These are phyloP conservation scores for Drosophila virilis DNA, from an alignment of 1,140 invertebrate species.

Conservation along the genomic window DNA sequence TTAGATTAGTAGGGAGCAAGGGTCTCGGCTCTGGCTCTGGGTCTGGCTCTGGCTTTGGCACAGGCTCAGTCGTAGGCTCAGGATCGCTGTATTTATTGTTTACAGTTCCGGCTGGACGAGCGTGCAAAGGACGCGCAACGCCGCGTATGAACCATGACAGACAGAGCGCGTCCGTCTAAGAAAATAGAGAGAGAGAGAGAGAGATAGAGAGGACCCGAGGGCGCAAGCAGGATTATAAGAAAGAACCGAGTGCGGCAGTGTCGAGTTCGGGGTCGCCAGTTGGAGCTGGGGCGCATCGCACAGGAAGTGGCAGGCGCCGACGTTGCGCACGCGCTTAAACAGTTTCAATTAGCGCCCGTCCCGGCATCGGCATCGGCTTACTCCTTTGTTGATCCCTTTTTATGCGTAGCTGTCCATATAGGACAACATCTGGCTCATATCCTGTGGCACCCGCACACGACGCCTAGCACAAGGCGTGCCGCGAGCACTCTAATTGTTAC, in stretches of 20 bases:
- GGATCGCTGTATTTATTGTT: constrained; percentile 69
- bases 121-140: constrained; percentile 59
- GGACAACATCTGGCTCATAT: constrained; percentile 64
- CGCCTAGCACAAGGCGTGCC: constrained; percentile 42
- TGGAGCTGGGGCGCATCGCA: constrained; percentile 9
- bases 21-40: constrained; percentile 1
- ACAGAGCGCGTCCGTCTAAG: constrained; percentile 1
- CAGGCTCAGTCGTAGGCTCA: neutral
- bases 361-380: constrained; percentile 68
- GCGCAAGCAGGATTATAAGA: constrained; percentile 2
- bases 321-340: constrained; percentile 62
- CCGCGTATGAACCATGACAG: constrained; percentile 42
- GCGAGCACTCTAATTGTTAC: constrained; percentile 19
- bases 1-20: constrained; percentile 50
- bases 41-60: neutral
- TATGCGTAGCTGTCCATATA: constrained; percentile 7
- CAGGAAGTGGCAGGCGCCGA: constrained; percentile 63
- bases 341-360: constrained; percentile 69
- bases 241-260: constrained; percentile 16
- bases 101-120: constrained; percentile 79
- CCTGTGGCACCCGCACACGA: constrained; percentile 71
- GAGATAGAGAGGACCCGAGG: neutral
- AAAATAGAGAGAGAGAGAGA: neutral
- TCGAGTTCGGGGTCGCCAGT: neutral
- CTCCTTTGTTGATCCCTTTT: constrained; percentile 64